These are phyloP conservation scores for Otolemur garnettii DNA, from an alignment of 2,113 vertebrate species.

Conservation along the genomic window DNA sequence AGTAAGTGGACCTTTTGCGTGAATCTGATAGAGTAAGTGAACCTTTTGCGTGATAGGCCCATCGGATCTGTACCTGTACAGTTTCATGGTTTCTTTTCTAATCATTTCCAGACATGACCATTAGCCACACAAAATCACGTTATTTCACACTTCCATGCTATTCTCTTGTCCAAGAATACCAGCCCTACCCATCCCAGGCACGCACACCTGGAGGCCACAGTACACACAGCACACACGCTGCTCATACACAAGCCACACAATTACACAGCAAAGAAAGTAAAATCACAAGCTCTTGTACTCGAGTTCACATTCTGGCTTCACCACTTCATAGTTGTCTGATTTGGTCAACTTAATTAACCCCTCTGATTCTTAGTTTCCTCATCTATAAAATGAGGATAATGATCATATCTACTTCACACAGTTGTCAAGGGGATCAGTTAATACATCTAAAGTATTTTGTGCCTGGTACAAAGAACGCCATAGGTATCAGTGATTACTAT, in stretches of 20 bases:
- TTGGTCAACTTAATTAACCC: not conserved
- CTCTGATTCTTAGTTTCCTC: not conserved
- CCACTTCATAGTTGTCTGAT: not conserved
- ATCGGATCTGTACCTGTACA: not conserved
- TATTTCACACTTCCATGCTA: not conserved
- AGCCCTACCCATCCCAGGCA: fast-evolving
- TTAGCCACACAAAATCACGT: not conserved
- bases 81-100: not conserved
- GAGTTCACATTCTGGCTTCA: not conserved
- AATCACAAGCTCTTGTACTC: not conserved
- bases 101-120: not conserved
- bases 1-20: no score
- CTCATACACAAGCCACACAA: not conserved
- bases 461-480: not conserved
- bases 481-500: not conserved
- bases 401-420: not conserved
- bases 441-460: not conserved
- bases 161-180: not conserved
- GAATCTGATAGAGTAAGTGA: not conserved
- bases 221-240: not conserved
- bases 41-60: not conserved
- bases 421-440: not conserved
- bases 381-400: not conserved
- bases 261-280: not conserved
- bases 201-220: fast-evolving